A percentile compares a stretch with the other conserved stretches of the same genome.
Evolutionary conservation across 2,797 vertebrate species (phyloP).

Genomic region (Eulemur rubriventer): DNA sequence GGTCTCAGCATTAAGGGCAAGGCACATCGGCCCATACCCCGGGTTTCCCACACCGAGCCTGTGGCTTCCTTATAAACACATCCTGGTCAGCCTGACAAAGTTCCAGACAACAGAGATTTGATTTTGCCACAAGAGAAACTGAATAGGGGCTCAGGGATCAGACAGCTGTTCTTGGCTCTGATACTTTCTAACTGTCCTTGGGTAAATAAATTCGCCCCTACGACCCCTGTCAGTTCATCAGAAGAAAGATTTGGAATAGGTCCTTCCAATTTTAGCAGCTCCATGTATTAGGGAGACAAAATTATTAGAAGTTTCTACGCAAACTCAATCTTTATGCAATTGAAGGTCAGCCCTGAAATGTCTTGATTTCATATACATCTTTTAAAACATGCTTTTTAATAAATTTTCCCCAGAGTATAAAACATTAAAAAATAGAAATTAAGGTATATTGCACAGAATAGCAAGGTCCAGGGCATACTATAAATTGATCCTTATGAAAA

Average conservation of each 20-base stretch:
- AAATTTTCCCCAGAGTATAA: conserved; percentile 24
- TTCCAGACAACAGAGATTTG: conserved; percentile 11
- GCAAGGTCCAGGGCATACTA: not conserved
- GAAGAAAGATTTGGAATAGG: not conserved
- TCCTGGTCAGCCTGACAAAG: not conserved
- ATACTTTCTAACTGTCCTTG: not conserved
- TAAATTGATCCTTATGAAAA: conserved; percentile 39
- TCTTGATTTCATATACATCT: conserved; percentile 60
- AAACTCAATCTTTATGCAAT: conserved; percentile 43
- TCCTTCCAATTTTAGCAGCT: conserved; percentile 47
- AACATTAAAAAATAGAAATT: conserved; percentile 46
- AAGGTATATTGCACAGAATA: conserved; percentile 4
- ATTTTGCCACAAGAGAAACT: conserved; percentile 35
- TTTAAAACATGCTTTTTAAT: conserved; percentile 60
- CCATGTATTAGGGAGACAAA: conserved; percentile 7
- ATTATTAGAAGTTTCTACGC: conserved; percentile 25
- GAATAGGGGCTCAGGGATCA: not conserved
- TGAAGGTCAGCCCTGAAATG: conserved; percentile 46
- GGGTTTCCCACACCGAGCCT: not conserved
- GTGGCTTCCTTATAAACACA: not conserved
- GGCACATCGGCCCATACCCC: not conserved
- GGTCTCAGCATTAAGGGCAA: not conserved
- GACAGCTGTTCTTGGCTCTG: conserved; percentile 5
- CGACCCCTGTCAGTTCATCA: conserved; percentile 19
- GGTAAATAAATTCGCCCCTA: conserved; percentile 2